These are phyloP conservation scores for Carassius carassius DNA, from an alignment of 2,113 vertebrate genomes.

Conservation along the genomic window DNA sequence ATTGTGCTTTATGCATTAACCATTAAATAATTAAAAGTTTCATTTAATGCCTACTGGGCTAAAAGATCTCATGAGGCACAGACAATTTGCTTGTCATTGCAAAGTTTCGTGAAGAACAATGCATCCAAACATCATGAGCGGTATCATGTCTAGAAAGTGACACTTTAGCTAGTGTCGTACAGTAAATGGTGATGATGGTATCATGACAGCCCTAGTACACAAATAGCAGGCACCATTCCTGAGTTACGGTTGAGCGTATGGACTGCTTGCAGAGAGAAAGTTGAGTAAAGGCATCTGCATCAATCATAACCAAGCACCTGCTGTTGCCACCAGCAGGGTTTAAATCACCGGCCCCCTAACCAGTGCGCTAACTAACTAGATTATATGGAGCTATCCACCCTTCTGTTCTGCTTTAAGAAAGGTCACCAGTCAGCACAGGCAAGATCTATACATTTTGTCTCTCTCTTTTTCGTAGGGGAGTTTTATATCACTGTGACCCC, in stretches of 20 bases:
- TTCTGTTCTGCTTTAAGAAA: conserved; percentile 15
- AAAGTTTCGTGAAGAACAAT: conserved; percentile 9
- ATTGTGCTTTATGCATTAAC: background rate
- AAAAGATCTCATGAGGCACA: background rate
- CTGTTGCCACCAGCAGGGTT: conserved; percentile 4
- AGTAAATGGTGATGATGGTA: conserved; percentile 14
- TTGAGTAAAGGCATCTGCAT: conserved; percentile 10
- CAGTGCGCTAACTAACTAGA: conserved; percentile 1
- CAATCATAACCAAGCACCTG: conserved; percentile 22
- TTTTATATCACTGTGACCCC: conserved; percentile 7
- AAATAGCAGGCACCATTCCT: conserved; percentile 15
- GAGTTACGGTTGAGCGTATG: background rate
- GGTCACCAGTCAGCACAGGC: background rate
- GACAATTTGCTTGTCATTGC: conserved; percentile 23
- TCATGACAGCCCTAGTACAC: background rate
- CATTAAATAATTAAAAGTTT: background rate
- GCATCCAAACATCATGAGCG: background rate
- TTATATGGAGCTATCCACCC: background rate
- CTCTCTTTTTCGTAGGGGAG: background rate
- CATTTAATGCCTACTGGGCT: background rate
- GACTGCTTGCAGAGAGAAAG: conserved; percentile 21
- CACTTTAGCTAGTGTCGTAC: background rate
- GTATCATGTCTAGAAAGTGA: background rate
- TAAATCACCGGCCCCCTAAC: background rate
- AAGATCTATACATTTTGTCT: background rate